Evolutionary conservation across 2,113 vertebrate genomes (phyloP), one percentile per base, ranked within the genome.

Genomic region (Arvicanthis niloticus): DNA sequence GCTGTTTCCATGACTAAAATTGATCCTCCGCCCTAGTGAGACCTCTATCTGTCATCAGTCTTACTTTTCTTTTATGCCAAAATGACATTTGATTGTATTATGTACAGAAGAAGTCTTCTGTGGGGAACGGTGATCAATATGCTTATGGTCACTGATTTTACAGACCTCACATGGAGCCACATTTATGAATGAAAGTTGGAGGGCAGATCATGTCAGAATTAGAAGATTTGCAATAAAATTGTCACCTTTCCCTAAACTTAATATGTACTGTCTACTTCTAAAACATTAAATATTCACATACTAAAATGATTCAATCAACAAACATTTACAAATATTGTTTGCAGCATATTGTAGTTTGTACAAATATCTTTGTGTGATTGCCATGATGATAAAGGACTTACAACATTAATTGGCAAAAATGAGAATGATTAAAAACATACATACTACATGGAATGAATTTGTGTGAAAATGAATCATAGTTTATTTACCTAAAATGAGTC

Each of bases 1-100:
- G 93, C 97, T 96, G 95, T 93, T 98, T 95, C 95, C 96, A 90
- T 98, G 99, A 99, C 98, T 98, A 98, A 98, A 98, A 99, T 99
- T 98, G 99, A 99, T 99, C 99, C 97, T 97, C 98, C 26, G 5
- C 12, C 98, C 97, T 98, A 96, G 93, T 93, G 97, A 98, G 98
- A 97, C 97, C 91, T 31, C 97, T 97, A 95, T 94, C 95, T 98
- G 97, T 98, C 96, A 97, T 98, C 98, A 98, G 98, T 98, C 96
- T 97, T 98, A 98, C 98, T 99, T 99, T 98, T 98, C 98, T 98
- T 97, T 97, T 98, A 91, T 98, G 95, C 85, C 96, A 97, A 97
- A 97, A 98, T 98, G 98, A 96, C 51, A 95, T 98, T 98, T 99
- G 98, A 98, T 98, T 98, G 97, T 97, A 98, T 98, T 98, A 98